phyloP scores from a whole-genome alignment of 2,888 invertebrate species.

The Notodonta ziczac region DNA sequence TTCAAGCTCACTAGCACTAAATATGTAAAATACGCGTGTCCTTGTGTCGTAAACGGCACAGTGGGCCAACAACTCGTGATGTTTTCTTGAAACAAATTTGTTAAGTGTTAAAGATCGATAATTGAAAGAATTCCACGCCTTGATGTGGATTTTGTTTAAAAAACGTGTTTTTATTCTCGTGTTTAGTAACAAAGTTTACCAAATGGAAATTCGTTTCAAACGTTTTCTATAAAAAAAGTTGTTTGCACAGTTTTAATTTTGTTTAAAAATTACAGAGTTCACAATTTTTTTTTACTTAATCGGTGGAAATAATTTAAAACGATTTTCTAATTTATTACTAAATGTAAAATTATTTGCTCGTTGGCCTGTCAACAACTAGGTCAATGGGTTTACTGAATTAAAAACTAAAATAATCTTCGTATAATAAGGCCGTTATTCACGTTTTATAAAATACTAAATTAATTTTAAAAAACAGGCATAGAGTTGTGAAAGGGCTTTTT shows the following conservation, averaged over 20 bases:
- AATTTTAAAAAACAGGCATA: neutral
- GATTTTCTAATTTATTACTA: neutral
- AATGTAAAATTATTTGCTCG: neutral
- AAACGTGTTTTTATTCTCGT: neutral
- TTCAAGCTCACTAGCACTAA: conserved; percentile 18
- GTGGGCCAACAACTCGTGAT: conserved; percentile 12
- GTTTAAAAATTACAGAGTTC: neutral
- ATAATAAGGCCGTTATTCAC: too few relatives aligned
- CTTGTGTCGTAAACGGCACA: conserved; percentile 21
- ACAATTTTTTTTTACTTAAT: neutral
- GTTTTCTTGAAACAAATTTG: conserved; percentile 24
- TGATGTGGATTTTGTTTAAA: neutral
- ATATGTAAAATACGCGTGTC: conserved; percentile 25
- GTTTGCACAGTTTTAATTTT: neutral
- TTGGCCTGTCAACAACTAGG: neutral
- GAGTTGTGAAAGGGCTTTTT: neutral
- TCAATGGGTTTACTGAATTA: too few relatives aligned
- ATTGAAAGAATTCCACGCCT: conserved; percentile 21
- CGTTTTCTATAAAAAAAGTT: neutral
- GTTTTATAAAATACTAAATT: neutral
- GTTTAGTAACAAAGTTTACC: neutral
- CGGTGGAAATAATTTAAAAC: neutral
- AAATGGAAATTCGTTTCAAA: neutral
- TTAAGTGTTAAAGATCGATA: conserved; percentile 25
- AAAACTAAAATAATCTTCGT: too few relatives aligned